phyloP scores from a whole-genome alignment of 2,797 vertebrate genomes.

The Alfaro cultratus region DNA sequence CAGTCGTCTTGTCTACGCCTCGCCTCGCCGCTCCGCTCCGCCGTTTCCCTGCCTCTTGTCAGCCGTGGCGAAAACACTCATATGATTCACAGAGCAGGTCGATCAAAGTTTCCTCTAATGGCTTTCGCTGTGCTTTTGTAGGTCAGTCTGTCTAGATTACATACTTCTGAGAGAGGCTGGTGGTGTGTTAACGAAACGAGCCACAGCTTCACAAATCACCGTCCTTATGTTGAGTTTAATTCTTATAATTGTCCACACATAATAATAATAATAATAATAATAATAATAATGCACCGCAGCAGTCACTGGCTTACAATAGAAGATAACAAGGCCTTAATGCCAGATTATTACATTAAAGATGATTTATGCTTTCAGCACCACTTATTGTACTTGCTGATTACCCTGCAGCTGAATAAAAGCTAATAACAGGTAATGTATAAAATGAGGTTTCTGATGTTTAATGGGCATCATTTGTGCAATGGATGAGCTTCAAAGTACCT shows the following conservation, averaged over 20 bases:
- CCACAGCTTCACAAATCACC: constrained; percentile 5
- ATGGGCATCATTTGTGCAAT: background rate
- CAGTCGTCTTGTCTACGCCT: constrained; percentile 22
- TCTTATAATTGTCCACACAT: constrained; percentile 31
- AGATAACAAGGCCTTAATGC: constrained; percentile 41
- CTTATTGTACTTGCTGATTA: constrained; percentile 15
- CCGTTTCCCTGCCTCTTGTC: constrained; percentile 41
- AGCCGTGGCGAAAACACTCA: constrained; percentile 15
- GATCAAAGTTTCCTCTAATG: background rate
- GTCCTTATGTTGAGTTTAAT: constrained; percentile 11
- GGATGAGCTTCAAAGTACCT: constrained; percentile 22
- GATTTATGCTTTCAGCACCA: constrained; percentile 15
- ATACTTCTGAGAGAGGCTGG: background rate
- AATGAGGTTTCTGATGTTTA: constrained; percentile 20
- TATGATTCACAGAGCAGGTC: constrained; percentile 5
- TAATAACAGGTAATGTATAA: constrained; percentile 19
- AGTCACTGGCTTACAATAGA: constrained; percentile 9
- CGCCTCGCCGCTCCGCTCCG: too few species aligned
- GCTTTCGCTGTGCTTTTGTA: background rate
- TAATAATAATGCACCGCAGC: constrained; percentile 25
- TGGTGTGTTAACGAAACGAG: background rate
- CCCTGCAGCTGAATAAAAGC: constrained; percentile 20
- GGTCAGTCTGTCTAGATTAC: background rate
- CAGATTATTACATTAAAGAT: constrained; percentile 12
- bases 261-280: too few species aligned